Percentiles rank a stretch among this genome's conserved stretches.
phyloP scores from a whole-genome alignment of 2,113 vertebrate species.

The Dryoscopus gambensis region DNA sequence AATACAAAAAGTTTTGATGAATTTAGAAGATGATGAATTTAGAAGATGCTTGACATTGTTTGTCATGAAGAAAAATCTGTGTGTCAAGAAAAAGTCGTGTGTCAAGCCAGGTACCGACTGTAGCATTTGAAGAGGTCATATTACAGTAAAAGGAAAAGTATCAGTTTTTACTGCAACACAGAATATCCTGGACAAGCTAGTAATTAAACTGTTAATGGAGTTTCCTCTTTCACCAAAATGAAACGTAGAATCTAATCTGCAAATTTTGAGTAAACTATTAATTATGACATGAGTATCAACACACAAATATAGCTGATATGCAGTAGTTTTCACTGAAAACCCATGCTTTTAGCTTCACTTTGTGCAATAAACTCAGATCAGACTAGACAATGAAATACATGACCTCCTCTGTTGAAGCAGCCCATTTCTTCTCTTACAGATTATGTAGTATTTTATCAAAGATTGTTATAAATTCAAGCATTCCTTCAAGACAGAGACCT shows the following conservation, averaged over 20 bases:
- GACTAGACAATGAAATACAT: background rate
- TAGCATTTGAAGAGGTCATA: background rate
- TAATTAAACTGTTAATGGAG: background rate
- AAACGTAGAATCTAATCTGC: background rate
- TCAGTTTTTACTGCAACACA: background rate
- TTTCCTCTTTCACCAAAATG: background rate
- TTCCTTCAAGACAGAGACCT: constrained; percentile 23
- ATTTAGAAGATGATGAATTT: background rate
- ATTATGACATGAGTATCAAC: background rate
- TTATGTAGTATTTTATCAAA: constrained; percentile 39
- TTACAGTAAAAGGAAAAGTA: background rate
- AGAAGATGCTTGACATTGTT: background rate
- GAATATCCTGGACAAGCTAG: background rate
- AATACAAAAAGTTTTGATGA: background rate
- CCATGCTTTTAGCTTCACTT: background rate
- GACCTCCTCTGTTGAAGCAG: background rate
- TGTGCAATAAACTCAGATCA: background rate
- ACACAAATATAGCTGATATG: background rate
- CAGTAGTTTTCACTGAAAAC: background rate
- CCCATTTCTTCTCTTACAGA: background rate
- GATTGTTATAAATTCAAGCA: constrained; percentile 40
- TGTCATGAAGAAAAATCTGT: background rate
- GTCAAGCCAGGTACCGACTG: background rate
- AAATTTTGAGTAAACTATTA: constrained; percentile 3
- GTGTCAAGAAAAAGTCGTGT: too few species aligned